Percentiles rank a stretch among this genome's conserved stretches.
phyloP scores from a whole-genome alignment of 2,888 invertebrate species.

The Erebia palarica region DNA sequence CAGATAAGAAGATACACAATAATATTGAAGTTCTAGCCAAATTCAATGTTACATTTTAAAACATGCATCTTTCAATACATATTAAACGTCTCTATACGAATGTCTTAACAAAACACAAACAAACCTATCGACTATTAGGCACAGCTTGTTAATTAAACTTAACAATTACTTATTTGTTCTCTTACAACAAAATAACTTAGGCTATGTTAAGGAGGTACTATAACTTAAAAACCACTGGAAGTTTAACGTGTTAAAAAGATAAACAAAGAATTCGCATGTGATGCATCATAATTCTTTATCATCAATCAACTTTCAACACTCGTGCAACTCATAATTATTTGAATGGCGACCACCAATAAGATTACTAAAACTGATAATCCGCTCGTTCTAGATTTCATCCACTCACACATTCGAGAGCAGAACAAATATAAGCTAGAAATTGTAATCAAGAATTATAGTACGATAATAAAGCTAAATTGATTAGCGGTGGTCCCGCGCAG shows the following conservation, averaged over 20 bases:
- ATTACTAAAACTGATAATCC: not conserved
- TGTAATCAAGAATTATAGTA: conserved; percentile 78
- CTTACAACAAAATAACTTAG: too few relatives aligned
- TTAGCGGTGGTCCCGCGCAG: conserved; percentile 78
- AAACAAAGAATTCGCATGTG: conserved; percentile 1
- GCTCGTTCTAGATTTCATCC: conserved; percentile 1
- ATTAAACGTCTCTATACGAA: too few relatives aligned
- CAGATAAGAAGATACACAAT: too few relatives aligned
- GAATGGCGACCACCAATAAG: not conserved
- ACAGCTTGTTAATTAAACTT: too few relatives aligned
- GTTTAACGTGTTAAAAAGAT: conserved; percentile 8
- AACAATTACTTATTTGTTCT: not conserved
- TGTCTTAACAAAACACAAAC: too few relatives aligned
- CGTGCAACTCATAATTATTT: not conserved
- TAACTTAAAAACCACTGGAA: not conserved
- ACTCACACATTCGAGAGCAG: conserved; percentile 16
- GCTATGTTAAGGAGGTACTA: not conserved
- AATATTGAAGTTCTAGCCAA: too few relatives aligned
- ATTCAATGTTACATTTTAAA: too few relatives aligned
- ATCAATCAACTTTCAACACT: not conserved
- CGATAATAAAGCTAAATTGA: conserved; percentile 81
- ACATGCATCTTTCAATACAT: too few relatives aligned
- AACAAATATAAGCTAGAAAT: conserved; percentile 49
- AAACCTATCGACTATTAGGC: too few relatives aligned
- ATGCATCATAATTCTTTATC: not conserved